phyloP scores from a whole-genome alignment of 1,140 invertebrate genomes.

The Rhopalosiphum maidis region DNA sequence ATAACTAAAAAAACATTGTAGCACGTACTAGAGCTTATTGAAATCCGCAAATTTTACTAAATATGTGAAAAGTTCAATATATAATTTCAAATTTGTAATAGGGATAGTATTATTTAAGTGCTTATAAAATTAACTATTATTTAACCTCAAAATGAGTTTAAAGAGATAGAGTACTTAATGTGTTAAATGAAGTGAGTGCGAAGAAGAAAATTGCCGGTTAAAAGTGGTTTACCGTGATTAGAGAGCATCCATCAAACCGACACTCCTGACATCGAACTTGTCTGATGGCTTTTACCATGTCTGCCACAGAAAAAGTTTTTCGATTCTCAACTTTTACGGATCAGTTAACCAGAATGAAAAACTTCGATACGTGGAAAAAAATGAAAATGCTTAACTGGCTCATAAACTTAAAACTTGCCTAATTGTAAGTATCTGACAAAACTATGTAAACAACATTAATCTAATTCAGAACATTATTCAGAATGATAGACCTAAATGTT shows the following conservation, averaged over 20 bases:
- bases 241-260: slow-evolving; percentile 56
- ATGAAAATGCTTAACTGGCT: slow-evolving; percentile 38
- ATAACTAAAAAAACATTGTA: background rate
- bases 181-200: slow-evolving; percentile 44
- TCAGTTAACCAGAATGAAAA: slow-evolving; percentile 55
- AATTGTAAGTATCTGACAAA: slow-evolving; percentile 35
- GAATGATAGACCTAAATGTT: background rate
- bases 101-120: background rate
- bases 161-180: slow-evolving; percentile 49
- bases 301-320: slow-evolving; percentile 52
- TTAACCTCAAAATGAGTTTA: background rate
- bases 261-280: slow-evolving; percentile 55
- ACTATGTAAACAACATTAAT: slow-evolving; percentile 45
- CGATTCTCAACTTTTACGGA: slow-evolving; percentile 56
- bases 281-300: slow-evolving; percentile 54
- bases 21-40: background rate
- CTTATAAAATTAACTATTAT: background rate
- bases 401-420: slow-evolving; percentile 18
- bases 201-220: slow-evolving; percentile 47
- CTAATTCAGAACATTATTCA: background rate
- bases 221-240: slow-evolving; percentile 57
- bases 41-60: background rate
- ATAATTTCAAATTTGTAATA: background rate
- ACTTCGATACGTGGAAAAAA: slow-evolving; percentile 38
- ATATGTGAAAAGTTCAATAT: background rate